Evolutionary conservation across 2,113 vertebrate species (phyloP).

Genomic region (Odontophorus gujanensis): DNA sequence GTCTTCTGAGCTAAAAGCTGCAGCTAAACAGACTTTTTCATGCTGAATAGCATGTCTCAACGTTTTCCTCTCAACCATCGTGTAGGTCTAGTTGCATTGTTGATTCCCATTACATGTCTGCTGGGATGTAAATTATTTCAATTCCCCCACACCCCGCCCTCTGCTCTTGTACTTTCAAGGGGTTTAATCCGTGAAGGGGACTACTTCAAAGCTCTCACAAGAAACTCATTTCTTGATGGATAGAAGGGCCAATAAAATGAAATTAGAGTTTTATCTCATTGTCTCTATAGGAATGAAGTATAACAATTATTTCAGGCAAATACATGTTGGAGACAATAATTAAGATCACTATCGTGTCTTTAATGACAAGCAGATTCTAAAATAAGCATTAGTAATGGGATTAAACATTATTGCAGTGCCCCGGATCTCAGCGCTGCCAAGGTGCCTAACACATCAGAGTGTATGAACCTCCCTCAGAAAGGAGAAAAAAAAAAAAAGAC

Average conservation of each 20-base stretch:
- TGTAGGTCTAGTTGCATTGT: constrained; percentile 76
- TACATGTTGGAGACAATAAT: constrained; percentile 77
- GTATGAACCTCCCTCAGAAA: neutral
- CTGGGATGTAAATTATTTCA: constrained; percentile 77
- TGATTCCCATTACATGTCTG: constrained; percentile 73
- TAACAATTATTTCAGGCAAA: constrained; percentile 79
- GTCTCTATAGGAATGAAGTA: constrained; percentile 77
- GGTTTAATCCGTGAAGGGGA: constrained; percentile 76
- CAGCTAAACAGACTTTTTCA: constrained; percentile 42
- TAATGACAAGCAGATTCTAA: constrained; percentile 76
- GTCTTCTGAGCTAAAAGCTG: constrained; percentile 64
- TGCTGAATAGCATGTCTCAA: constrained; percentile 72
- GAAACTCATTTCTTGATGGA: constrained; percentile 75
- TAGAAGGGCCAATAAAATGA: constrained; percentile 76
- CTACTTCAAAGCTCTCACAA: constrained; percentile 76
- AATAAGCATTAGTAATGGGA: constrained; percentile 78
- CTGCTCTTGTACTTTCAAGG: constrained; percentile 74
- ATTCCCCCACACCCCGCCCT: constrained; percentile 54
- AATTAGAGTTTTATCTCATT: constrained; percentile 80
- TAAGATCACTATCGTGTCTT: constrained; percentile 74
- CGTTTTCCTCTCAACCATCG: constrained; percentile 73
- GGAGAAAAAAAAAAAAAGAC: constrained; percentile 9
- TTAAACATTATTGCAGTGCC: constrained; percentile 65
- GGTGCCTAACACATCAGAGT: constrained; percentile 17
- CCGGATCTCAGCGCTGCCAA: constrained; percentile 17